Conservation (phyloP, 1,140 invertebrate genomes). For the Sogatella furcifera region DNA sequence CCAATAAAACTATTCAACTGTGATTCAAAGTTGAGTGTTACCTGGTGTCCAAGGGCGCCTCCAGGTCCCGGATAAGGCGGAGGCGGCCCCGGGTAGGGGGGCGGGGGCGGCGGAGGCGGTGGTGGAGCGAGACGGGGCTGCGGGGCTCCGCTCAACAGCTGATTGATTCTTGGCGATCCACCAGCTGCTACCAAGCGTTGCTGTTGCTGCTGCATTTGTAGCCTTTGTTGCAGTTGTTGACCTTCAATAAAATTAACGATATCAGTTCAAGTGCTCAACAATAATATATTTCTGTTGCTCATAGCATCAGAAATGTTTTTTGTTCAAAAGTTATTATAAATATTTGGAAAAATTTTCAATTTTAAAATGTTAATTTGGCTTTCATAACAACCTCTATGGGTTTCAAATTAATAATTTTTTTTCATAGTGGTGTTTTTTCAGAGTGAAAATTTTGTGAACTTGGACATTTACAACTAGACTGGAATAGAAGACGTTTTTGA, state of each 20-base stretch:
- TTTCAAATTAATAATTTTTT: no score
- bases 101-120: slow-evolving; percentile 41
- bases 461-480: no score
- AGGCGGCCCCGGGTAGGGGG: slow-evolving; percentile 48
- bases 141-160: slow-evolving; percentile 9
- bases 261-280: no score
- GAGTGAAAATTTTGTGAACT: no score
- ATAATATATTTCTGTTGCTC: no score
- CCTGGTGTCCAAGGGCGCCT: slow-evolving; percentile 55
- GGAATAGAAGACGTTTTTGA: no score
- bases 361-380: no score
- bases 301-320: not conserved
- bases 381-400: no score
- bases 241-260: not conserved
- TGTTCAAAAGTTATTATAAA: no score
- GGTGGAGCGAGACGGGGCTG: slow-evolving; percentile 27
- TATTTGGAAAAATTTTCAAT: no score
- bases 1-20: no score
- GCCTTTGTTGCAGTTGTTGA: not conserved
- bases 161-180: slow-evolving; percentile 31
- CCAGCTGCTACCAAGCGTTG: slow-evolving; percentile 10
- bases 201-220: slow-evolving; percentile 2
- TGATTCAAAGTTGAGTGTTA: slow-evolving; percentile 41
- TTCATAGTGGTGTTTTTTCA: no score
- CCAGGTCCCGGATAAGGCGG: slow-evolving; percentile 56